phyloP scores from a whole-genome alignment of 2,888 invertebrate genomes.

The Microplitis manilae region DNA sequence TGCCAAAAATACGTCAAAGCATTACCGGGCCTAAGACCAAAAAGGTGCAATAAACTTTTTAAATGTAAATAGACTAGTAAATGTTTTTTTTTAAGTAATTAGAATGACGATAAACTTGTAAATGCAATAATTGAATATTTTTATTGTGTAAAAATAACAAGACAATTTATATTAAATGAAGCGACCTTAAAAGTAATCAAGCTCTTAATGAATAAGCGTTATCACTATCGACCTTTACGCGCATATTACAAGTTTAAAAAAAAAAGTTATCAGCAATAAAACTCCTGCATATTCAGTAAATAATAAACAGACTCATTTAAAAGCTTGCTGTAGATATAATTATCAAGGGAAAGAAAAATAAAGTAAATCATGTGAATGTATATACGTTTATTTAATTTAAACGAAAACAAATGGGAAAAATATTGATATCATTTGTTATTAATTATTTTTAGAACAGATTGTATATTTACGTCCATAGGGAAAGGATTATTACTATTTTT shows the following conservation, averaged over 20 bases:
- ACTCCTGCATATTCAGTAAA: conserved; percentile 9
- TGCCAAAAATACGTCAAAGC: conserved; percentile 73
- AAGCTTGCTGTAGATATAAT: background rate
- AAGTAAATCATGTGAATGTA: background rate
- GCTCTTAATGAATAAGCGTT: background rate
- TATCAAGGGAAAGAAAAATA: background rate
- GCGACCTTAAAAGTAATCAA: conserved; percentile 6
- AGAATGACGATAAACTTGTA: background rate
- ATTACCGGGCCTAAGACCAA: conserved; percentile 45
- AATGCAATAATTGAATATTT: background rate
- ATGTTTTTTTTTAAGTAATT: background rate
- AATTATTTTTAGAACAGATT: background rate
- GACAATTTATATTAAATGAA: background rate
- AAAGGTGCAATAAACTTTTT: conserved; percentile 53
- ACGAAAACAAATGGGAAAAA: background rate
- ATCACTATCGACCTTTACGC: conserved; percentile 4
- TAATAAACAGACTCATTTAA: background rate
- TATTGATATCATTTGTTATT: background rate
- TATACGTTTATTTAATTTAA: background rate
- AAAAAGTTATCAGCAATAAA: background rate
- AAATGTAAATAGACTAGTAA: background rate
- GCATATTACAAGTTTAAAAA: background rate
- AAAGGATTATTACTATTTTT: background rate
- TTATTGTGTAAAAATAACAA: background rate
- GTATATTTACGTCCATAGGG: background rate